phyloP scores from a whole-genome alignment of 2,888 invertebrate genomes.

The Zygaena filipendulae region DNA sequence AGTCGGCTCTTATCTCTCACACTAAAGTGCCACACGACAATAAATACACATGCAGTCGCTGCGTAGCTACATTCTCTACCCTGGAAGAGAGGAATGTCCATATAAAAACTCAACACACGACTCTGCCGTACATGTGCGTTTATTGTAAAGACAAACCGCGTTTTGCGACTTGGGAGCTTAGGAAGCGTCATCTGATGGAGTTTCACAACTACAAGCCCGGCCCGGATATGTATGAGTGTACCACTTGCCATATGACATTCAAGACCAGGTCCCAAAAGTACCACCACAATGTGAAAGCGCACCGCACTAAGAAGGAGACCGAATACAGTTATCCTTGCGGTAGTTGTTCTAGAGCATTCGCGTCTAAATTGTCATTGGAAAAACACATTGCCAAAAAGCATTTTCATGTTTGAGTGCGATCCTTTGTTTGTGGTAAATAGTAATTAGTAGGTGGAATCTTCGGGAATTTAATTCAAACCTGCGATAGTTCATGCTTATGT shows the following conservation, averaged over 20 bases:
- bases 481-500: background rate
- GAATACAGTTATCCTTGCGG: conserved; percentile 59
- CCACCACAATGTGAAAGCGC: conserved; percentile 55
- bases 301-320: conserved; percentile 49
- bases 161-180: conserved; percentile 53
- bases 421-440: background rate
- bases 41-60: conserved; percentile 51
- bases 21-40: conserved; percentile 52
- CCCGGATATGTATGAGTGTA: conserved; percentile 55
- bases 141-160: conserved; percentile 56
- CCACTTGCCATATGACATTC: conserved; percentile 56
- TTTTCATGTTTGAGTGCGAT: conserved; percentile 38
- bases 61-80: conserved; percentile 50
- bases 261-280: conserved; percentile 57
- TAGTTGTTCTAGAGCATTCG: conserved; percentile 59
- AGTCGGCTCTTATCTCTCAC: conserved; percentile 46
- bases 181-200: conserved; percentile 54
- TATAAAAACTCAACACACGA: conserved; percentile 51
- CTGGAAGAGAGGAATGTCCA: conserved; percentile 48
- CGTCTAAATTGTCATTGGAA: conserved; percentile 59
- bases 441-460: background rate
- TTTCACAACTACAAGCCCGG: conserved; percentile 54
- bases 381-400: conserved; percentile 67
- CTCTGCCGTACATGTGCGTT: conserved; percentile 49
- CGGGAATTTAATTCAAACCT: background rate